A percentile compares a stretch with the other conserved stretches of the same genome.
phyloP scores from a whole-genome alignment of 2,113 vertebrate genomes.

The Phyllostomus discolor region DNA sequence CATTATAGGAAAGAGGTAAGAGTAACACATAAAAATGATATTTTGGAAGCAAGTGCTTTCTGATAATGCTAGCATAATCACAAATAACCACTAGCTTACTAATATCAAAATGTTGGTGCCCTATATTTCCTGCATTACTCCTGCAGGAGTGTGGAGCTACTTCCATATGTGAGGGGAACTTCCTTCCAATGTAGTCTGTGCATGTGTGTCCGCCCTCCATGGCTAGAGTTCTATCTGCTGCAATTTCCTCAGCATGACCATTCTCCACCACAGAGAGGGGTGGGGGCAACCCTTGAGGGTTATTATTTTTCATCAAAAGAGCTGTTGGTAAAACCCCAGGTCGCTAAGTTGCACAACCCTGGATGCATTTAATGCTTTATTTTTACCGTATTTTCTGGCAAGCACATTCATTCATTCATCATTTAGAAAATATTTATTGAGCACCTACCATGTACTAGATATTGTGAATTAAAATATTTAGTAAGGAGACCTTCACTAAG shows the following conservation, averaged over 20 bases:
- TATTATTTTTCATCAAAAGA: background rate
- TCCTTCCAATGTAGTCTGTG: accelerated
- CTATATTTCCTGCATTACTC: background rate
- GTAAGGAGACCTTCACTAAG: background rate
- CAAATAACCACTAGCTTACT: background rate
- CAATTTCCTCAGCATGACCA: background rate
- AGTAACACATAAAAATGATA: background rate
- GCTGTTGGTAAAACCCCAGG: background rate
- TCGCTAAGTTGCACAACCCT: accelerated
- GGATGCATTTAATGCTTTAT: accelerated
- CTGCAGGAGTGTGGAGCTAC: background rate
- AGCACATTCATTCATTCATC: background rate
- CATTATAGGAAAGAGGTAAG: background rate
- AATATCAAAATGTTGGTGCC: background rate
- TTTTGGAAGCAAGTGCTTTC: background rate
- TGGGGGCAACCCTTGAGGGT: accelerated
- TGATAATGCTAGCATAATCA: accelerated
- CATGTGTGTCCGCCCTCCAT: accelerated
- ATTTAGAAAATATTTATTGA: background rate
- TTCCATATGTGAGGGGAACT: background rate
- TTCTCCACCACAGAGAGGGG: background rate
- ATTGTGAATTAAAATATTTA: background rate
- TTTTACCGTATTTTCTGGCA: background rate
- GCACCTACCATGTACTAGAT: background rate
- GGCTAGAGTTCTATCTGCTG: accelerated